Conservation (phyloP, 2,113 vertebrate species). For the Pampusana beccarii region DNA sequence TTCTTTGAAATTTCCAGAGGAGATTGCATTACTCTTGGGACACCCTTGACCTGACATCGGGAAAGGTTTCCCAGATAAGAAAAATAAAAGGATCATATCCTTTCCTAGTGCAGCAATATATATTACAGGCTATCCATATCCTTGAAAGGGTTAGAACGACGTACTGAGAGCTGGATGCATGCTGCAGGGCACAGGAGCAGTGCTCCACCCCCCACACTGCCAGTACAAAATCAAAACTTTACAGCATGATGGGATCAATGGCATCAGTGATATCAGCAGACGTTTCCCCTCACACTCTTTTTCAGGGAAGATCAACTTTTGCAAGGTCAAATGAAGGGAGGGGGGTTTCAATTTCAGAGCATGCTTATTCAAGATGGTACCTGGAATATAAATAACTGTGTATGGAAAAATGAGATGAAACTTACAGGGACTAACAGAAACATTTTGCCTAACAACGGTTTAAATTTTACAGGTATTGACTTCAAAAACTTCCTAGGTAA, state of each 20-base stretch:
- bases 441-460: not conserved
- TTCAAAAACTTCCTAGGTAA: not conserved
- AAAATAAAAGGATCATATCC: slow-evolving; percentile 50
- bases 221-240: not conserved
- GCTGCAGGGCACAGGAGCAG: not conserved
- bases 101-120: slow-evolving; percentile 11
- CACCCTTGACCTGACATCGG: slow-evolving; percentile 48
- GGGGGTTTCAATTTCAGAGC: not conserved
- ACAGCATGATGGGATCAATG: not conserved
- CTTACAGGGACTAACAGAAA: not conserved
- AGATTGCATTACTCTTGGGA: slow-evolving; percentile 58
- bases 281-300: not conserved
- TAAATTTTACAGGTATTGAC: not conserved
- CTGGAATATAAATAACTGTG: not conserved
- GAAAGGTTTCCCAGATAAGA: slow-evolving; percentile 60
- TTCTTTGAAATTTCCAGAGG: slow-evolving; percentile 63
- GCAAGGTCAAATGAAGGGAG: slow-evolving; percentile 10
- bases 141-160: not conserved
- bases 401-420: not conserved
- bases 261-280: not conserved
- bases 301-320: not conserved
- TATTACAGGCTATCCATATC: slow-evolving; percentile 13
- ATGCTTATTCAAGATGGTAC: not conserved
- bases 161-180: not conserved
- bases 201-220: not conserved